Evolutionary conservation across 1,140 invertebrate genomes (phyloP).

Genomic region (Papilio polyxenes): DNA sequence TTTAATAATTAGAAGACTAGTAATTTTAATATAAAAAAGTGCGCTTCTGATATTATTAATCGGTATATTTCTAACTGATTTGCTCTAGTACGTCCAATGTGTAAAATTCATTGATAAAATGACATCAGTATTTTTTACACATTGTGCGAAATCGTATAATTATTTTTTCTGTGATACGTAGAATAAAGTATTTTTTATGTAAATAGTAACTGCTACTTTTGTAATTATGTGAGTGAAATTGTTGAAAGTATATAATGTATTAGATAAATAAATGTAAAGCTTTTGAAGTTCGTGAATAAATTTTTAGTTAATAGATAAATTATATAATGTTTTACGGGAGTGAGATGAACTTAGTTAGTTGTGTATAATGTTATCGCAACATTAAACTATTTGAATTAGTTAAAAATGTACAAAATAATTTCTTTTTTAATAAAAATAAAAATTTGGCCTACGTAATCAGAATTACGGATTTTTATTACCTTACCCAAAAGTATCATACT

Average conservation of each 20-base stretch:
- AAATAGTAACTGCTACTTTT: constrained; percentile 61
- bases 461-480: constrained; percentile 43
- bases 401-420: constrained; percentile 77
- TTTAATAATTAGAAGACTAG: too few species aligned
- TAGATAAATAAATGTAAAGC: constrained; percentile 55
- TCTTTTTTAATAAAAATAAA: constrained; percentile 78
- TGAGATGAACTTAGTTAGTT: constrained; percentile 59
- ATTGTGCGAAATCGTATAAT: constrained; percentile 62
- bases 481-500: neutral
- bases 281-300: constrained; percentile 66
- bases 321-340: constrained; percentile 55
- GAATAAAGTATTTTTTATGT: constrained; percentile 71
- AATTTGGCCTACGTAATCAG: constrained; percentile 76
- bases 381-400: constrained; percentile 66
- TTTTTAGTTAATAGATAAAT: constrained; percentile 55
- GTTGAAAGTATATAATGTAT: constrained; percentile 51
- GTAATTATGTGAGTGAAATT: constrained; percentile 52
- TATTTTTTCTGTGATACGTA: constrained; percentile 80
- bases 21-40: too few species aligned
- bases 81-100: constrained; percentile 15
- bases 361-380: constrained; percentile 51
- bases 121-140: constrained; percentile 29
- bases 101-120: constrained; percentile 6
- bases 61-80: constrained; percentile 28
- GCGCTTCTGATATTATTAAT: neutral